Evolutionary conservation across 2,888 invertebrate genomes (phyloP), one percentile per base, ranked within the genome.

Genomic region (Spialia ferax): DNA sequence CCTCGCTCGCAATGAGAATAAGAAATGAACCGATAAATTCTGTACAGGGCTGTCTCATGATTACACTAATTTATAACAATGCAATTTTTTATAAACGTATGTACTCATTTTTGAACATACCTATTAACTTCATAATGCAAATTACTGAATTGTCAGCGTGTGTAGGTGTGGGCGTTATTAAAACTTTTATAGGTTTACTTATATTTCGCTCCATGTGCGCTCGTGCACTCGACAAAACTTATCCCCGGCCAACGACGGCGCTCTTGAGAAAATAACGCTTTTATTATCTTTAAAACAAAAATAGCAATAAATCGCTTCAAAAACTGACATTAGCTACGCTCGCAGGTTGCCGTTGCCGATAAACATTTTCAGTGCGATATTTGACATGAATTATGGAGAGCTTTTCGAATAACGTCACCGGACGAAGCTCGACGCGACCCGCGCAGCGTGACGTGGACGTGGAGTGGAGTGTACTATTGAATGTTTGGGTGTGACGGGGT

Each of bases 221-320:
- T 59, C 38, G 59, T 60, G 80, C 79, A 76, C 75, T 74, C 77
- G 72, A 77, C 81, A 75, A 79, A 83, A 84, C 80, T 81, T 82
- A 83, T 68, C 59, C 60, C 62, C 20, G 54, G 61, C 57, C 63
- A 45, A 45, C 61, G 63, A 61, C 52, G 35, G 32, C 15, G 55
- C 32, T 55, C 45, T 62, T 38, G 38, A n/a, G 38, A 56, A 61
- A 56, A 55, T 61, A 61, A 55, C 42, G 35, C 45, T 5, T 60
- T 54, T 54, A 66, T 45, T 26, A 38, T 32, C 23, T 48, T 32
- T 15, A 5, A 61, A 87, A 87, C 82, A 86, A 85, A 84, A 87
- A 81, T 81, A 81, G 77, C 81, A 81, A 83, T 83, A 85, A 85
- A 85, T 85, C 83, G 81, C 81, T 84, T 84, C 83, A 82, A 80